These are phyloP conservation scores for Cydia amplana DNA, from an alignment of 1,140 invertebrate species.

Conservation along the genomic window DNA sequence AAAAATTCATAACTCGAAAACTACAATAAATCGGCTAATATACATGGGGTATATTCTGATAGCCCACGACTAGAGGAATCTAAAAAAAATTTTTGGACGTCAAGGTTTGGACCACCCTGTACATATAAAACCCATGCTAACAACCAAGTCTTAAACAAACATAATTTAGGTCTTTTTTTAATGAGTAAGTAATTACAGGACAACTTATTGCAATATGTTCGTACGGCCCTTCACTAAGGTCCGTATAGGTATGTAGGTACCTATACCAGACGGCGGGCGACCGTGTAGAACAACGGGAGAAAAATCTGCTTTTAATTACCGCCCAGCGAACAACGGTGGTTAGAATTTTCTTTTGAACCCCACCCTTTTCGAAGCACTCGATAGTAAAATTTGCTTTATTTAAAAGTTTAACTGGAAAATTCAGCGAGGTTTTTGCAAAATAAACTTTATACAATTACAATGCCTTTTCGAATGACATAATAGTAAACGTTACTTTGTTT, in stretches of 20 bases:
- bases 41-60: too few relatives aligned
- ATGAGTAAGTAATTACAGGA: not conserved
- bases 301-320: conserved; percentile 51
- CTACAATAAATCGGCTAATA: too few relatives aligned
- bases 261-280: conserved; percentile 41
- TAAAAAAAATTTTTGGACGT: too few relatives aligned
- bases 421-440: not conserved
- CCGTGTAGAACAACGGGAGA: conserved; percentile 47
- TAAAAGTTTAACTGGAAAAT: not conserved
- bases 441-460: not conserved
- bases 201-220: not conserved
- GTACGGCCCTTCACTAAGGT: not conserved
- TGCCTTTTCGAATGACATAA: not conserved
- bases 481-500: not conserved
- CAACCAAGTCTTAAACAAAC: too few relatives aligned
- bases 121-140: too few relatives aligned
- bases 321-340: conserved; percentile 33
- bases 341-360: conserved; percentile 30
- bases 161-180: too few relatives aligned
- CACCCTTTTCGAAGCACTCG: conserved; percentile 16
- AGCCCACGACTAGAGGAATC: too few relatives aligned
- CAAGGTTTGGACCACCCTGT: too few relatives aligned
- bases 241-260: conserved; percentile 13
- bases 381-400: conserved; percentile 30
- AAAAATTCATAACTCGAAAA: too few relatives aligned